Evolutionary conservation across 2,888 invertebrate genomes (phyloP).

Genomic region (Acanthosoma haemorrhoidale): DNA sequence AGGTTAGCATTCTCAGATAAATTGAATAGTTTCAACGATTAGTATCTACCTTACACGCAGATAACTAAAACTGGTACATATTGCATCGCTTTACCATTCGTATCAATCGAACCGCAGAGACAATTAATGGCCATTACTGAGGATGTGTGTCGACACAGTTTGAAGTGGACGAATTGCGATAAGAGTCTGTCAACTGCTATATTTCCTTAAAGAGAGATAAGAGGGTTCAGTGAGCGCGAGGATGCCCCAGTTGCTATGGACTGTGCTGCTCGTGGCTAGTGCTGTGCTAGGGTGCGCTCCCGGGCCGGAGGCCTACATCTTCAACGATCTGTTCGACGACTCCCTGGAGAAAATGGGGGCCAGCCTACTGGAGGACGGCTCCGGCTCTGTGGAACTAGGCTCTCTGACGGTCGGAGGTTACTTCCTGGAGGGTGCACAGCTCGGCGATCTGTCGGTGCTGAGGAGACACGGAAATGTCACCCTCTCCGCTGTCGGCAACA

Average conservation of each 20-base stretch:
- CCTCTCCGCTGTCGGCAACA: background rate
- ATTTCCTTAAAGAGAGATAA: background rate
- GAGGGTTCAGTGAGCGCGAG: background rate
- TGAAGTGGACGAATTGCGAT: too few species aligned
- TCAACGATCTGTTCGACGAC: background rate
- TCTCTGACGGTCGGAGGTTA: background rate
- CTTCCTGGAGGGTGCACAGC: background rate
- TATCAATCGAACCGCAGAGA: too few species aligned
- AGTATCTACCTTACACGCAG: too few species aligned
- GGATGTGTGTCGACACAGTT: too few species aligned
- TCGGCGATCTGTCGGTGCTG: background rate
- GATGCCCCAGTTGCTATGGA: background rate
- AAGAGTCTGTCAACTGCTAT: too few species aligned
- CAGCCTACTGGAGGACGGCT: background rate
- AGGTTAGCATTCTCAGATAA: too few species aligned
- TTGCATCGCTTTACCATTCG: too few species aligned
- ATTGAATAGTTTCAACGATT: too few species aligned
- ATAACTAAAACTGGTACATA: too few species aligned
- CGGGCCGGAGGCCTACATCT: background rate
- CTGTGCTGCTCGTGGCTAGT: background rate
- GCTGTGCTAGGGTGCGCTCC: background rate
- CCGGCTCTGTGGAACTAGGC: background rate
- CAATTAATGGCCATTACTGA: too few species aligned
- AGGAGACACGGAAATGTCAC: background rate
- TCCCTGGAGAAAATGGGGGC: background rate